Conservation (phyloP, 2,113 vertebrate genomes). For the Varanus salvator region DNA sequence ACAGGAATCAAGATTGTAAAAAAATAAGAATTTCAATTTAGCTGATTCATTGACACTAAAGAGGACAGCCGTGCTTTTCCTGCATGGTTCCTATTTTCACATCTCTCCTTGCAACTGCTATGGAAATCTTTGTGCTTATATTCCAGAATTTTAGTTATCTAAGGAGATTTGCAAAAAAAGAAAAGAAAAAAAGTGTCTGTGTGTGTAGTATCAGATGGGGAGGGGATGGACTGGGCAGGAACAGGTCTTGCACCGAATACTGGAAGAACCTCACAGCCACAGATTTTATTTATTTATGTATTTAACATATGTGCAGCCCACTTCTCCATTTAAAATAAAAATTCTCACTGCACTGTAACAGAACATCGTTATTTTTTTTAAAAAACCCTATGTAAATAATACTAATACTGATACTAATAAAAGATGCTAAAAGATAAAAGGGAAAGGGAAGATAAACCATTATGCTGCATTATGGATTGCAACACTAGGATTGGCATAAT, state of each 20-base stretch:
- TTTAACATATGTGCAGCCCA: neutral
- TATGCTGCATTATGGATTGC: neutral
- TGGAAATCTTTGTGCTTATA: neutral
- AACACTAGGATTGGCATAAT: neutral
- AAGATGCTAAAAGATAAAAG: neutral
- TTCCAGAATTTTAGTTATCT: neutral
- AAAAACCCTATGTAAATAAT: neutral
- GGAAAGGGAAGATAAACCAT: neutral
- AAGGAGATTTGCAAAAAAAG: neutral
- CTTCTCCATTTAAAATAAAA: neutral
- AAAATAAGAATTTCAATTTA: neutral
- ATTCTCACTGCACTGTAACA: neutral
- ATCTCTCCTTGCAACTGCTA: neutral
- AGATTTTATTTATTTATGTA: neutral
- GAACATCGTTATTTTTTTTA: neutral
- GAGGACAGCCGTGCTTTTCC: neutral
- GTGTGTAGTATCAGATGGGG: neutral
- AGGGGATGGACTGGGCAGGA: too few species aligned
- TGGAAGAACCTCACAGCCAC: neutral
- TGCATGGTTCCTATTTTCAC: fast-evolving
- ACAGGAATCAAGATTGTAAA: neutral
- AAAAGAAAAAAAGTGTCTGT: neutral
- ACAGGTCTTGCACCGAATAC: neutral
- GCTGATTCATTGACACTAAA: neutral
- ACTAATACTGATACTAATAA: neutral